Evolutionary conservation across 2,888 invertebrate species (phyloP).

Genomic region (Standfussiana lucernea): DNA sequence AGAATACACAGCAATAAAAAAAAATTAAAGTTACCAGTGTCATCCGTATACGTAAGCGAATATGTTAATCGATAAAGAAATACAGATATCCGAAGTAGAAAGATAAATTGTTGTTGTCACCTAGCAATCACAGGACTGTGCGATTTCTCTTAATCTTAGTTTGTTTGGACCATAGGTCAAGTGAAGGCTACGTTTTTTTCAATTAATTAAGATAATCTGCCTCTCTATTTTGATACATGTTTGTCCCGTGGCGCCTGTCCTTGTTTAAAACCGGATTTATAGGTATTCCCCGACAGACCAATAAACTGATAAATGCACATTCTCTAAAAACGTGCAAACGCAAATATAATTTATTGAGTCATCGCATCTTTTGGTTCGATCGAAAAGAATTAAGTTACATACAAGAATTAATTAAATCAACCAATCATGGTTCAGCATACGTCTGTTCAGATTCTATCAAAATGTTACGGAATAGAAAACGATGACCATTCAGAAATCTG

Average conservation of each 20-base stretch:
- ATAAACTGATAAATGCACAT: conserved; percentile 27
- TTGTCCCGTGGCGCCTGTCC: conserved; percentile 25
- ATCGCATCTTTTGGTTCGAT: conserved; percentile 5
- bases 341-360: conserved; percentile 13
- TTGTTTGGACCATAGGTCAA: conserved; percentile 14
- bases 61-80: conserved; percentile 2
- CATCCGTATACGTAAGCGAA: neutral
- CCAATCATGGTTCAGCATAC: neutral
- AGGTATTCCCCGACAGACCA: conserved; percentile 10
- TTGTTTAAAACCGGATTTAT: conserved; percentile 51
- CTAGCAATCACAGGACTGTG: neutral
- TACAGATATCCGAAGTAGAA: conserved; percentile 6
- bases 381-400: neutral
- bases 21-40: conserved; percentile 29
- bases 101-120: conserved; percentile 24
- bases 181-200: neutral
- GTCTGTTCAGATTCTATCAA: neutral
- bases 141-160: conserved; percentile 16
- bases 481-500: neutral
- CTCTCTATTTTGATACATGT: conserved; percentile 30
- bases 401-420: neutral
- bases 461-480: neutral
- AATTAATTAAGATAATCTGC: conserved; percentile 16
- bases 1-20: neutral
- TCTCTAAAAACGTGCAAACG: conserved; percentile 11